Percentiles rank a stretch among this genome's conserved stretches.
Evolutionary conservation across 2,888 invertebrate genomes (phyloP).

Genomic region (Cremastobaeus sp.): DNA sequence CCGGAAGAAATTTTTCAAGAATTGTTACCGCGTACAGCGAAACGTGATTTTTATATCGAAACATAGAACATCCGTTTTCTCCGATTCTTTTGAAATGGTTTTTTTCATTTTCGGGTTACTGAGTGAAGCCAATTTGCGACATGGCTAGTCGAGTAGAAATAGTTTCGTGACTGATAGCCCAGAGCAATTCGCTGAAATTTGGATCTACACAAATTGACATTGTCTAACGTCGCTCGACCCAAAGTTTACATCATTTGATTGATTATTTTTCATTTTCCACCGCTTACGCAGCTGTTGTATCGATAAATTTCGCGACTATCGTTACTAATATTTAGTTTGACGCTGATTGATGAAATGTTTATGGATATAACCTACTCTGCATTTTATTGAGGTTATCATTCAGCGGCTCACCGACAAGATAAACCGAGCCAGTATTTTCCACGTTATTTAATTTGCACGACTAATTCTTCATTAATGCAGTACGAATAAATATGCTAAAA

Average conservation of each 20-base stretch:
- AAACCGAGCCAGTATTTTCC: constrained; percentile 16
- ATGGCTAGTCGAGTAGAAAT: too few relatives aligned
- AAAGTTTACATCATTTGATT: constrained; percentile 53
- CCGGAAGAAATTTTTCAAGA: too few relatives aligned
- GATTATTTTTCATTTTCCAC: constrained; percentile 62
- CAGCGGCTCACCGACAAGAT: too few relatives aligned
- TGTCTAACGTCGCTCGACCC: constrained; percentile 5
- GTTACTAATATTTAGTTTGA: constrained; percentile 57
- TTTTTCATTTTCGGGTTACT: too few relatives aligned
- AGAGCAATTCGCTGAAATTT: not conserved
- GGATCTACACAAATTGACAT: constrained; percentile 4
- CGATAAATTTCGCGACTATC: constrained; percentile 63
- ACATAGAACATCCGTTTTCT: constrained; percentile 12
- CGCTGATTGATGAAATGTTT: constrained; percentile 61
- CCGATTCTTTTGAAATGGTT: too few relatives aligned
- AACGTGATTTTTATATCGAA: constrained; percentile 37
- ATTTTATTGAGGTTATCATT: constrained; percentile 42
- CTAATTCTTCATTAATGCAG: constrained; percentile 13
- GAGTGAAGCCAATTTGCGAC: too few relatives aligned
- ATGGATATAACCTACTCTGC: constrained; percentile 26
- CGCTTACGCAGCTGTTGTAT: constrained; percentile 59
- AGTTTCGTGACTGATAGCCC: not conserved
- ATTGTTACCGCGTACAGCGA: constrained; percentile 39
- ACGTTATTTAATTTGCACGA: constrained; percentile 22
- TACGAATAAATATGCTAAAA: constrained; percentile 1